A percentile compares a stretch with the other conserved stretches of the same genome.
These are phyloP conservation scores for Romanogobio albipinnatus DNA, from an alignment of 2,113 vertebrate genomes.

Conservation along the genomic window DNA sequence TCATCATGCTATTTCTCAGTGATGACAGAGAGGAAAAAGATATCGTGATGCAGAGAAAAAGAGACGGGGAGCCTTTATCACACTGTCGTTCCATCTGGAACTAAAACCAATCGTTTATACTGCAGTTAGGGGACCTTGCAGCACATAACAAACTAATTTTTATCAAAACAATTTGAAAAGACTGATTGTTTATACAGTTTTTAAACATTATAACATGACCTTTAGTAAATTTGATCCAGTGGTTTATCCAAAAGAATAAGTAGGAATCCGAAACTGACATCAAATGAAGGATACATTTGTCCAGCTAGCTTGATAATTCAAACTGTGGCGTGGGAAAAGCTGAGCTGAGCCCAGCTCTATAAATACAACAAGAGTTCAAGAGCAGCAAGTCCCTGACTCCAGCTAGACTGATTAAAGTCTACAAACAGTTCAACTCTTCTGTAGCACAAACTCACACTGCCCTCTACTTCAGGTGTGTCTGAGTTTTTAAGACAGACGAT, in stretches of 20 bases:
- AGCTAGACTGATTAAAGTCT: background rate
- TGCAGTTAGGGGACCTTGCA: background rate
- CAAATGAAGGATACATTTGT: slow-evolving; percentile 10
- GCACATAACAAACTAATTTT: slow-evolving; percentile 13
- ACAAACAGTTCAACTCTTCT: background rate
- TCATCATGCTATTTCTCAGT: slow-evolving; percentile 32
- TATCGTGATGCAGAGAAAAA: slow-evolving; percentile 24
- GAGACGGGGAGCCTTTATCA: background rate
- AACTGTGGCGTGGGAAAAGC: background rate
- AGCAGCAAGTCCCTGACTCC: slow-evolving; percentile 4
- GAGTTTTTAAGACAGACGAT: slow-evolving; percentile 46
- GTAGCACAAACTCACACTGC: slow-evolving; percentile 5
- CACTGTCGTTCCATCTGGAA: slow-evolving; percentile 13
- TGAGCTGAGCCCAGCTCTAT: slow-evolving; percentile 13
- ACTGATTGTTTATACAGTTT: background rate
- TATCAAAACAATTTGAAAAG: slow-evolving; percentile 13
- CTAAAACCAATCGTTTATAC: background rate
- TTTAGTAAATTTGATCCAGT: background rate
- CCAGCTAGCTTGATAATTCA: background rate
- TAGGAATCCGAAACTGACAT: background rate
- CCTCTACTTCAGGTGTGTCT: slow-evolving; percentile 50
- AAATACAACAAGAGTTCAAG: slow-evolving; percentile 28
- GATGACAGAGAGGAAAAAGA: slow-evolving; percentile 43
- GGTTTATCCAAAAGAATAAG: background rate
- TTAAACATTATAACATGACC: background rate